Base-by-base conservation (phyloP, 1,140 invertebrate genomes). In the Macrocentrus cingulum region DNA sequence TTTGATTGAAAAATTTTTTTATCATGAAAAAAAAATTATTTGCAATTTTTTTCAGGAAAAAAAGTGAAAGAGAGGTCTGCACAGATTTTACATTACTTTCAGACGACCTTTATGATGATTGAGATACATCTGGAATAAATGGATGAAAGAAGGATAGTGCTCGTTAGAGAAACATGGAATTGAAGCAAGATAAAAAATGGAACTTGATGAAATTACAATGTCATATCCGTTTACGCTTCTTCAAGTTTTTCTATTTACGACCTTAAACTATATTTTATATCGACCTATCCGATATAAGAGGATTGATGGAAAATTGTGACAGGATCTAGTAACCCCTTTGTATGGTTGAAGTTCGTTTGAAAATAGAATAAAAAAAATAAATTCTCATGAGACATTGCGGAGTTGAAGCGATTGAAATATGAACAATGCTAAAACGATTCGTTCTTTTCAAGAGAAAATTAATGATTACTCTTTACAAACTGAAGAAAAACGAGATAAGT, bases 381-480 rank as follows among this genome's bases (percentile, higher is more conserved):
- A 22, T 46, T 54, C 37, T n/a, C n/a, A n/a, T n/a, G 51, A 51
- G 49, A 29, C 45, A n/a, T n/a, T n/a, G n/a, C n/a, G n/a, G n/a
- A n/a, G n/a, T n/a, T n/a, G n/a, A n/a, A n/a, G n/a, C 20, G 46
- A 42, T 37, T 45, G 54, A 54, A 60, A 32, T 46, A 25, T 19
- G 49, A 46, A 60, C 59, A 60, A 60, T 60, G 52, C 36, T 2
- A 23, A n/a, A 50, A 50, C n/a, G 45, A 41, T 13, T 39, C 13
- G 8, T 39, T 61, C 63, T 62, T 66, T 66, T 48, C 34, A 23
- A 9, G 37, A n/a, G 9, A 46, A 34, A 56, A 56, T 56, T 56
- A 56, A 56, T 56, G 54, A 45, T 45, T 34, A 56, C 54, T 56
- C 54, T 44, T 56, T 56, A 56, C 29, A 15, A 39, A 48, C 32